These are phyloP conservation scores for Prietella phreatophila DNA, from an alignment of 2,113 vertebrate genomes.

Conservation along the genomic window DNA sequence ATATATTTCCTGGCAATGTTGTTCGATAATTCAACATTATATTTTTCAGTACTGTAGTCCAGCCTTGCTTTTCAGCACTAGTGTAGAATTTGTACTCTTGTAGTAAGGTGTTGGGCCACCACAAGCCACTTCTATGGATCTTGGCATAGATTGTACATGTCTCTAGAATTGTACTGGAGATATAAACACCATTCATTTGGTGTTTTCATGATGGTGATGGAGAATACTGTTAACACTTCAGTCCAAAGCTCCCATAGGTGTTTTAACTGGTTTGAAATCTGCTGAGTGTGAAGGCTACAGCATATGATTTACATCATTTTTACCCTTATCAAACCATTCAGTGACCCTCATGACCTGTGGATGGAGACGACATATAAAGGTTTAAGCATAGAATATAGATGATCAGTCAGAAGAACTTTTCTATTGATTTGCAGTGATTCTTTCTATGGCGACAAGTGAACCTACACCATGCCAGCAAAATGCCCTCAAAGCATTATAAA, in stretches of 20 bases:
- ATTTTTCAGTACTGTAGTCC: slow-evolving; percentile 2
- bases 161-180: neutral
- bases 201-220: neutral
- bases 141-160: neutral
- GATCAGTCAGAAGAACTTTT: neutral
- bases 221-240: neutral
- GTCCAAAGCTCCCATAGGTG: neutral
- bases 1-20: neutral
- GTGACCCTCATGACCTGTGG: neutral
- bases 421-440: neutral
- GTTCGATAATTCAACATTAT: neutral
- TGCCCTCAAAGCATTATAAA: neutral
- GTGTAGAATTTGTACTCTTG: neutral
- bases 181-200: neutral
- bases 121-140: neutral
- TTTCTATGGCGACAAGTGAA: neutral
- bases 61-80: neutral
- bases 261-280: neutral
- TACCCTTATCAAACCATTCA: neutral
- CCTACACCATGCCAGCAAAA: neutral
- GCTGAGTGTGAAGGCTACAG: neutral
- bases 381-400: neutral
- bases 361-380: neutral
- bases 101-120: neutral
- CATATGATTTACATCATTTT: neutral